Evolutionary conservation across 1,140 invertebrate genomes (phyloP).

Genomic region (Whitmania pigra): DNA sequence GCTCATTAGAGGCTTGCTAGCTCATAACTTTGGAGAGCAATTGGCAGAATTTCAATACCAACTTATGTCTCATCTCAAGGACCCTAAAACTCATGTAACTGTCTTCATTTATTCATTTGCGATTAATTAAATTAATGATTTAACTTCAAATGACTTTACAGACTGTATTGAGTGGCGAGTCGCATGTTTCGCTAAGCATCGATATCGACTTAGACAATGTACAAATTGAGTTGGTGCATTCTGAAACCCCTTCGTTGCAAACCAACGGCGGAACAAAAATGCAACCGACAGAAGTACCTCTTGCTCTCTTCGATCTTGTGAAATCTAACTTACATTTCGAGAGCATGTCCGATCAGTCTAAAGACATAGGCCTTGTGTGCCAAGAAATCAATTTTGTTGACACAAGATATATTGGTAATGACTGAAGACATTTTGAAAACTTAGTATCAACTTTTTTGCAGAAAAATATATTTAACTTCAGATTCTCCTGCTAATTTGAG

Average conservation of each 20-base stretch:
- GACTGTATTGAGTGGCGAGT: slow-evolving; percentile 36
- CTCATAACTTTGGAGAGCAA: slow-evolving; percentile 81
- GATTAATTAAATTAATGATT: background rate
- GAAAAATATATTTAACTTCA: slow-evolving; percentile 26
- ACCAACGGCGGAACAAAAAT: background rate
- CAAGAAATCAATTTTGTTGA: slow-evolving; percentile 78
- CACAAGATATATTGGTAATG: slow-evolving; percentile 51
- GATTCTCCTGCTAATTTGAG: slow-evolving; percentile 55
- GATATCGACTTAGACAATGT: slow-evolving; percentile 77
- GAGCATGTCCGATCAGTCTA: slow-evolving; percentile 68
- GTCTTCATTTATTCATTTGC: background rate
- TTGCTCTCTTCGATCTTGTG: slow-evolving; percentile 81
- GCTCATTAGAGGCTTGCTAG: slow-evolving; percentile 70
- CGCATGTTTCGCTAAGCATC: slow-evolving; percentile 64
- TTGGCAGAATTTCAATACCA: slow-evolving; percentile 52
- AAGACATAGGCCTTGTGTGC: slow-evolving; percentile 82
- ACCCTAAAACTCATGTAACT: slow-evolving; percentile 35
- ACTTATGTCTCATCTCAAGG: slow-evolving; percentile 37
- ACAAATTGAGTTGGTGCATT: slow-evolving; percentile 54
- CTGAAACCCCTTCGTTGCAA: slow-evolving; percentile 21
- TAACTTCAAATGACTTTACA: slow-evolving; percentile 25
- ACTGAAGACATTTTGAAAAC: too few species aligned
- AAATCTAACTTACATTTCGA: slow-evolving; percentile 72
- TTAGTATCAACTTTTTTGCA: too few species aligned
- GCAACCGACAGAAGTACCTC: slow-evolving; percentile 45